Base-by-base conservation (phyloP, 2,113 vertebrate species). In the Pseudorasbora parva region DNA sequence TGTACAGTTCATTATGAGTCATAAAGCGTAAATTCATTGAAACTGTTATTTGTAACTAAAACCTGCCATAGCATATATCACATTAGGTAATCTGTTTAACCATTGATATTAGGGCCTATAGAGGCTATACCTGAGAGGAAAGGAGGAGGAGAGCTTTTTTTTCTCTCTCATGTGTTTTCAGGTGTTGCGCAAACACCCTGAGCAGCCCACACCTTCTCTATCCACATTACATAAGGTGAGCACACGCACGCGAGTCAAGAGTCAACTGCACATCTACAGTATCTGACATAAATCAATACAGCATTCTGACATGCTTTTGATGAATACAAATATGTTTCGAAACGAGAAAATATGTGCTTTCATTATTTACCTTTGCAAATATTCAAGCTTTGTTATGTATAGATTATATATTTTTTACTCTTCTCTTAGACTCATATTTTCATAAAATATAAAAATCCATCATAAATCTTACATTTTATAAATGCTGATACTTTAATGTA, bases 191-290 rank as follows among this genome's bases (percentile, higher is more conserved):
- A 79, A 62, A 62, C 54, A 47, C 59, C 57, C 41, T 5, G 43
- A 47, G 14, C 76, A 66, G 77, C 77, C 77, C 59, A 66, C 77
- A 79, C 77, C 77, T 79, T 78, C 25, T 66, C 41, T 64, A n/a
- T 64, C 17, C 43, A 30, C 41, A 79, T 79, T 79, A 21, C 25
- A 15, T 79, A 79, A 79, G 43, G 41, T 30, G 59, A 45, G 41
- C 19, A 78, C 57, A 66, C 57, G 43, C 77, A 79, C 77, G 17
- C 49, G 77, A 79, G 5, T 4, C 57, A 60, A 41, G 71, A 73
- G 74, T 57, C 76, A 62, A 62, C 57, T 62, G 45, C 37, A 62
- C 56, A 78, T 19, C 15, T 19, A 43, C 21, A 43, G 54, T 6
- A 43, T 15, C 56, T 17, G 56, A 25, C 12, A 43, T 41, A 10